Conservation (phyloP, 2,797 vertebrate genomes). For the Simalia tracyae region DNA sequence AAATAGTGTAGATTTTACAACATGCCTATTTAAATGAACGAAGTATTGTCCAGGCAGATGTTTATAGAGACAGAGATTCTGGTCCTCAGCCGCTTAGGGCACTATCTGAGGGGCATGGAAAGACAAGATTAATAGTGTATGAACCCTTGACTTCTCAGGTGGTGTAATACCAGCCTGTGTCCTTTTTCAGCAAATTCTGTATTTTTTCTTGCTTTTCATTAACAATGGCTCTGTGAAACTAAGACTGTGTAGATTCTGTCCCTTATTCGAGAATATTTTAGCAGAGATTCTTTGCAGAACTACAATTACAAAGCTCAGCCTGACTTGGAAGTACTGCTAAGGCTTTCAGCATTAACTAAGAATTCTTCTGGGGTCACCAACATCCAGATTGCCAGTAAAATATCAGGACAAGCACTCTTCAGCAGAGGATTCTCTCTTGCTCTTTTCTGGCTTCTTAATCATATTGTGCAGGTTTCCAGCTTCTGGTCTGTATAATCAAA, state of each 20-base stretch:
- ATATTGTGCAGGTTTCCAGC: neutral
- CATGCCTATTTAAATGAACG: neutral
- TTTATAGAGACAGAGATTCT: neutral
- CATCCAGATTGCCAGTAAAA: neutral
- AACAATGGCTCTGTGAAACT: neutral
- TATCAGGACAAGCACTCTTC: neutral
- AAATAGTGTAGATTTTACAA: neutral
- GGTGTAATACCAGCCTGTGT: neutral
- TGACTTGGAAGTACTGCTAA: neutral
- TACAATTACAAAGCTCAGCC: neutral
- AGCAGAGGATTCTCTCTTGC: neutral
- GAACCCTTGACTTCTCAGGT: neutral
- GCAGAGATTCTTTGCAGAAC: neutral
- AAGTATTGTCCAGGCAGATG: neutral
- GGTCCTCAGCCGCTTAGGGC: too few relatives aligned
- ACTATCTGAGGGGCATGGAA: too few relatives aligned
- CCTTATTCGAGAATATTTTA: neutral
- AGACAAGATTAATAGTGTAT: too few relatives aligned
- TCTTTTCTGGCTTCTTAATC: neutral
- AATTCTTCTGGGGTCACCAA: neutral
- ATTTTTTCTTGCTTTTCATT: neutral
- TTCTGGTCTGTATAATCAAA: neutral
- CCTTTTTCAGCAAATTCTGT: neutral
- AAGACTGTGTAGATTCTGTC: neutral
- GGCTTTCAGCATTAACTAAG: neutral